Evolutionary conservation across 2,888 invertebrate species (phyloP).

Genomic region (Caenorhabditis zanzibari): DNA sequence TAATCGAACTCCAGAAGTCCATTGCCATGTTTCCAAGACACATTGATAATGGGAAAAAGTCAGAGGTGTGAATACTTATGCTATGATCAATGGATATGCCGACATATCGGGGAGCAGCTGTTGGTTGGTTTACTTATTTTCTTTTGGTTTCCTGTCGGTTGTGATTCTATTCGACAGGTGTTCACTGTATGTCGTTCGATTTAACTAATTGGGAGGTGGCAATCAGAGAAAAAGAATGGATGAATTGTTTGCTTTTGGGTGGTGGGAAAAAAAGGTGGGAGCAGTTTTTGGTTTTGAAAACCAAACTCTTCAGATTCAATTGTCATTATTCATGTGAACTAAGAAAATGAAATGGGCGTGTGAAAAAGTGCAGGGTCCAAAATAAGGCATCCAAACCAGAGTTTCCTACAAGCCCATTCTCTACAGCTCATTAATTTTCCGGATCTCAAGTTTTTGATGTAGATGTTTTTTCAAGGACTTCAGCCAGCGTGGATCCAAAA

Average conservation of each 20-base stretch:
- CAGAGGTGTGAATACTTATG: conserved; percentile 35
- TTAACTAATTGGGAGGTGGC: conserved; percentile 32
- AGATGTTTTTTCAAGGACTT: too few relatives aligned
- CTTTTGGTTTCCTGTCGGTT: conserved; percentile 23
- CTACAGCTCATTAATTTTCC: too few relatives aligned
- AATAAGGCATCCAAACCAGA: too few relatives aligned
- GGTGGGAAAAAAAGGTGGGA: neutral
- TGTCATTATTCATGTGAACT: too few relatives aligned
- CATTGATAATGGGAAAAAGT: neutral
- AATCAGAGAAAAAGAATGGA: neutral
- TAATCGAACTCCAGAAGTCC: neutral
- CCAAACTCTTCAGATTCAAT: too few relatives aligned
- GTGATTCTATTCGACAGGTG: conserved; percentile 35
- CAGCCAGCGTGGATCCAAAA: too few relatives aligned
- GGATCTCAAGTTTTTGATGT: too few relatives aligned
- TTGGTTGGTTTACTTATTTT: conserved; percentile 20
- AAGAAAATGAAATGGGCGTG: too few relatives aligned
- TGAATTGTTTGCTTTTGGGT: conserved; percentile 30
- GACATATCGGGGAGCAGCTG: conserved; percentile 37
- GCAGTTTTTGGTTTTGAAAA: neutral
- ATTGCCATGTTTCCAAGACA: neutral
- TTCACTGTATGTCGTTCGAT: conserved; percentile 15
- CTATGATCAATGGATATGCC: conserved; percentile 7
- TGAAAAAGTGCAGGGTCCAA: too few relatives aligned
- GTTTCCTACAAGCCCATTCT: too few relatives aligned